Conservation (phyloP, 2,113 vertebrate species). For the Elanoides forficatus region DNA sequence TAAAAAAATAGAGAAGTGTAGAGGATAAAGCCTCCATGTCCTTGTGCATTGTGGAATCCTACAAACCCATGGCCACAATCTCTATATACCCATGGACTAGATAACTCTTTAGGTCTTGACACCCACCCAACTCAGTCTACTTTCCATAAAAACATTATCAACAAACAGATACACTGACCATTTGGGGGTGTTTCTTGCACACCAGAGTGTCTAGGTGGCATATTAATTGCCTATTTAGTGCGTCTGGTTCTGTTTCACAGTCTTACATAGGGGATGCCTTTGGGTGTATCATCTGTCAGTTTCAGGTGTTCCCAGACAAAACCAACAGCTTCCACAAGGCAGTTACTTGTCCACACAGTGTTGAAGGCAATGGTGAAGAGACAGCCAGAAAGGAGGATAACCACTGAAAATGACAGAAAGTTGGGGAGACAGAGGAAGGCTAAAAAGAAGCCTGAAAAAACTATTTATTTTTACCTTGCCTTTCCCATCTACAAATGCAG, state of each 20-base stretch:
- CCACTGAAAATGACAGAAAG: not conserved
- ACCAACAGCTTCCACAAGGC: not conserved
- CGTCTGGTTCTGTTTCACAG: not conserved
- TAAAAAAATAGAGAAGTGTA: not conserved
- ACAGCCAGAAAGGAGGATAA: not conserved
- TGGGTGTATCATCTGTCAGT: not conserved
- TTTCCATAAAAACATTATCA: not conserved
- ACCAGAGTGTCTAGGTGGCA: not conserved
- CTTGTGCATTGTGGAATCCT: not conserved
- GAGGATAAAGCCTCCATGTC: not conserved
- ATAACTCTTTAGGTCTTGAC: not conserved
- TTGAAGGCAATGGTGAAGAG: not conserved
- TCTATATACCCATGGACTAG: not conserved
- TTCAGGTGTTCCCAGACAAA: not conserved
- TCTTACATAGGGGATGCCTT: not conserved
- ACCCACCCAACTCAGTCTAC: not conserved
- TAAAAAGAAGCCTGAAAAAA: not conserved
- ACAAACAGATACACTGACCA: not conserved
- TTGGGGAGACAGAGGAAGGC: not conserved
- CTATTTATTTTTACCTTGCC: not conserved
- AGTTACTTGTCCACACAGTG: not conserved
- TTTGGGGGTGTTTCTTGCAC: not conserved
- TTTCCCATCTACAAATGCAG: not conserved
- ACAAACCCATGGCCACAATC: not conserved
- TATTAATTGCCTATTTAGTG: not conserved